Evolutionary conservation across 2,888 invertebrate species (phyloP).

Genomic region (Endotricha flammealis): DNA sequence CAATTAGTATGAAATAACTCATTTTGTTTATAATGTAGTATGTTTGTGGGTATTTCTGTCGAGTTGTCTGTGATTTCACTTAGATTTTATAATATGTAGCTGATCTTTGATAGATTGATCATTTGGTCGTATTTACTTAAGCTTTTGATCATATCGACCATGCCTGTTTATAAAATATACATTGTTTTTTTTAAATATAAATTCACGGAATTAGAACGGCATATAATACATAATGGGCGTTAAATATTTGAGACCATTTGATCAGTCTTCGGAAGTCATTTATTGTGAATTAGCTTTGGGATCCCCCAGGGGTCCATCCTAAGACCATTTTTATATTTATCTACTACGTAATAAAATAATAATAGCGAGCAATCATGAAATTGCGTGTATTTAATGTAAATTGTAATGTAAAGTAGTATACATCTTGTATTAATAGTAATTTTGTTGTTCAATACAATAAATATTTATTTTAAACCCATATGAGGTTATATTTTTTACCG

Average conservation of each 20-base stretch:
- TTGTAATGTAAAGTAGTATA: conserved; percentile 4
- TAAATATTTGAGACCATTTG: background rate
- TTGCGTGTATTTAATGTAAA: conserved; percentile 10
- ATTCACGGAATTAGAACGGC: background rate
- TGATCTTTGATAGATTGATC: conserved; percentile 1
- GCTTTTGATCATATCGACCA: conserved; percentile 1
- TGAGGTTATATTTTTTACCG: no score
- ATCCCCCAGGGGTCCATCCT: conserved; percentile 3
- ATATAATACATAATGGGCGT: background rate
- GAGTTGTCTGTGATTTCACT: conserved; percentile 14
- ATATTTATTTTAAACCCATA: conserved; percentile 9
- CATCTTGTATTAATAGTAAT: conserved; percentile 12
- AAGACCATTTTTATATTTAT: conserved; percentile 6
- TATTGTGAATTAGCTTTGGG: background rate
- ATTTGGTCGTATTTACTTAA: background rate
- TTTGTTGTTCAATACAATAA: conserved; percentile 17
- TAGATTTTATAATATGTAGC: conserved; percentile 6
- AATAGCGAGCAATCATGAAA: background rate
- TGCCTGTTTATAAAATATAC: background rate
- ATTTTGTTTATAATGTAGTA: conserved; percentile 1
- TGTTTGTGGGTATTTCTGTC: background rate
- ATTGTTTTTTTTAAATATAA: background rate
- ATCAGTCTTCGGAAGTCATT: conserved; percentile 4
- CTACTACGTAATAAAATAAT: background rate
- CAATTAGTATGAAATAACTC: no score